Evolutionary conservation across 1,140 invertebrate species (phyloP).

Genomic region (Listronotus oregonensis): DNA sequence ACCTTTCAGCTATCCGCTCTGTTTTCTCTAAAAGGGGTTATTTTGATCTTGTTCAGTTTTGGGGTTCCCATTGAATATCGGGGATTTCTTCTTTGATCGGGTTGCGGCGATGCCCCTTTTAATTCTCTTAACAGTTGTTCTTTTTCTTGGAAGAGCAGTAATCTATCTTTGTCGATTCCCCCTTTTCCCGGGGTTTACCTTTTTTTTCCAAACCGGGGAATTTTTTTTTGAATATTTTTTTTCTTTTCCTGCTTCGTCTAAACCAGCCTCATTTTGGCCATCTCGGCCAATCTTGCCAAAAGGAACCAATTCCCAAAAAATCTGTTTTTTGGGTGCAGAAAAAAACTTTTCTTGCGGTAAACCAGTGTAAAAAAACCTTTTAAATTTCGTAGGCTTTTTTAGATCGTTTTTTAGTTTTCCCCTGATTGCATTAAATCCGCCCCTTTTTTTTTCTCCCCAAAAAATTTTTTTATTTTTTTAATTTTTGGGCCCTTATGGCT

Average conservation of each 20-base stretch:
- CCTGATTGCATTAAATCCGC: constrained; percentile 92
- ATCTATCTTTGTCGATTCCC: constrained; percentile 91
- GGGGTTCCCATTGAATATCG: constrained; percentile 82
- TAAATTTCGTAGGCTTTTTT: constrained; percentile 79
- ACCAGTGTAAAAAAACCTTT: constrained; percentile 79
- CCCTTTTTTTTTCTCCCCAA: constrained; percentile 93
- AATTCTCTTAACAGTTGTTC: constrained; percentile 89
- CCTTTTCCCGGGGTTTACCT: constrained; percentile 85
- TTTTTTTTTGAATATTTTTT: constrained; percentile 87
- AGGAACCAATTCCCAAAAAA: constrained; percentile 84
- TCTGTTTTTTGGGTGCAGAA: constrained; percentile 95
- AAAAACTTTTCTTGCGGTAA: constrained; percentile 83
- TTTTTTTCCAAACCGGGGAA: constrained; percentile 90
- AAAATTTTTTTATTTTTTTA: constrained; percentile 91
- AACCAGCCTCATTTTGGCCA: constrained; percentile 89
- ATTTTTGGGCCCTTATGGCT: constrained; percentile 89
- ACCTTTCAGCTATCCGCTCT: constrained; percentile 89
- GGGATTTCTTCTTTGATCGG: constrained; percentile 83
- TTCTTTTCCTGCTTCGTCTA: constrained; percentile 92
- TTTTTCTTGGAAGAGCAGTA: constrained; percentile 87
- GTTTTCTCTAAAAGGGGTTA: constrained; percentile 86
- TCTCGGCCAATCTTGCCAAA: constrained; percentile 92
- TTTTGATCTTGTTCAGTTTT: constrained; percentile 87
- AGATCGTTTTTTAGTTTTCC: constrained; percentile 90
- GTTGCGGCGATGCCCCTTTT: constrained; percentile 83